Percentiles rank a stretch among this genome's conserved stretches.
These are phyloP conservation scores for Notodonta dromedarius DNA, from an alignment of 2,888 invertebrate species.

Conservation along the genomic window DNA sequence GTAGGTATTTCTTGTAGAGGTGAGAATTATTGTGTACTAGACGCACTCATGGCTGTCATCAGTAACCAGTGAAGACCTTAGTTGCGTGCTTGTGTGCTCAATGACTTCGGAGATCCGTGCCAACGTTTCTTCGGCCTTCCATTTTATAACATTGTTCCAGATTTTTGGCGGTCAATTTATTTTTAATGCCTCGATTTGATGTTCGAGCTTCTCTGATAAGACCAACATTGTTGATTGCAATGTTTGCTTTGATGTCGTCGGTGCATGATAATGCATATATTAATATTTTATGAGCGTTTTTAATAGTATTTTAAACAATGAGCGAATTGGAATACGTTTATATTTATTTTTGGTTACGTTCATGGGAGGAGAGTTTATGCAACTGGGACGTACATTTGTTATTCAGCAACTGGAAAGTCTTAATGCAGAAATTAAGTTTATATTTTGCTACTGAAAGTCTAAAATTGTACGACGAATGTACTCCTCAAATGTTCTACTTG, in stretches of 20 bases:
- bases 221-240: conserved; percentile 14
- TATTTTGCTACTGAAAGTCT: too few relatives aligned
- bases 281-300: neutral
- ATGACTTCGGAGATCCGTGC: conserved; percentile 57
- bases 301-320: neutral
- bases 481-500: neutral
- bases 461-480: too few relatives aligned
- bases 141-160: conserved; percentile 68
- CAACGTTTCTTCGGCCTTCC: conserved; percentile 76
- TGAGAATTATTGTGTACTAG: neutral
- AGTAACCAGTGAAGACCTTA: conserved; percentile 19
- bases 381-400: neutral
- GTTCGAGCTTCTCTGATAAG: conserved; percentile 18
- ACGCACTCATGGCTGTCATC: neutral
- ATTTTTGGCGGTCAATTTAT: conserved; percentile 77
- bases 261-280: conserved; percentile 3
- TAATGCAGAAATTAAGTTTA: too few relatives aligned
- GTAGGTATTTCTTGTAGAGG: neutral
- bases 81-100: conserved; percentile 47
- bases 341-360: neutral
- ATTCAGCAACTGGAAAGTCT: too few relatives aligned
- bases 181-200: conserved; percentile 53
- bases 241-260: conserved; percentile 11
- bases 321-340: conserved; percentile 7
- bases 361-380: neutral